Base-by-base conservation (phyloP, 2,113 vertebrate species). In the Pelmatolapia mariae region DNA sequence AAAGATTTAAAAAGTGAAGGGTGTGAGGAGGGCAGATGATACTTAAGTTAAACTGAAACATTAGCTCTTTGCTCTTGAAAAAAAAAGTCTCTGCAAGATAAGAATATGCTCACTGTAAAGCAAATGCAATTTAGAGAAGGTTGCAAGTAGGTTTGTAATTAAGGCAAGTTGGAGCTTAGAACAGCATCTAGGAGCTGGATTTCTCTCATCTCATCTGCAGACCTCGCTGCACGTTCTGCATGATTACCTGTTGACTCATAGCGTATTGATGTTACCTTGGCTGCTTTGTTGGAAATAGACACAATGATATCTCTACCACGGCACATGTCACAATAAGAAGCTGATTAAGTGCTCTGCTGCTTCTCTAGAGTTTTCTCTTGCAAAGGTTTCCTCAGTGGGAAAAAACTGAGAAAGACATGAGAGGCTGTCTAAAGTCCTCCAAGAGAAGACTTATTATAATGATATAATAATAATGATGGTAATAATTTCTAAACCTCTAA, bases 181-280 rank as follows among this genome's bases (percentile, higher is more conserved):
- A 85, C 43, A 85, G 85, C 53, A 78, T 86, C 59, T 84, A 36
- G 19, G 71, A 81, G 87, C 31, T 86, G 84, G 26, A 63, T 85
- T 80, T 84, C 81, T 90, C 82, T 88, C 82, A 89, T 91, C 91
- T 83, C 80, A 80, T 90, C 88, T 87, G 24, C 85, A 80, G 66
- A 82, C 82, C 38, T 89, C 43, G 78, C 86, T 89, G 87, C 82
- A 87, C 83, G 94, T 93, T 96, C 94, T 95, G 91, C 94, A 93
- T 91, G 94, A 93, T 87, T 93, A 93, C 86, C 91, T 91, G 94
- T 91, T 95, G 95, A 95, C 93, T 95, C 80, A 50, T 81, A 87
- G 33, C 78, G 45, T 92, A 91, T 84, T 91, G 87, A 84, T 85
- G 90, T 92, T 93, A 89, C 90, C 86, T 89, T 80, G 81, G 50